Conservation (phyloP, 2,113 vertebrate genomes). For the Ageneiosus marmoratus region DNA sequence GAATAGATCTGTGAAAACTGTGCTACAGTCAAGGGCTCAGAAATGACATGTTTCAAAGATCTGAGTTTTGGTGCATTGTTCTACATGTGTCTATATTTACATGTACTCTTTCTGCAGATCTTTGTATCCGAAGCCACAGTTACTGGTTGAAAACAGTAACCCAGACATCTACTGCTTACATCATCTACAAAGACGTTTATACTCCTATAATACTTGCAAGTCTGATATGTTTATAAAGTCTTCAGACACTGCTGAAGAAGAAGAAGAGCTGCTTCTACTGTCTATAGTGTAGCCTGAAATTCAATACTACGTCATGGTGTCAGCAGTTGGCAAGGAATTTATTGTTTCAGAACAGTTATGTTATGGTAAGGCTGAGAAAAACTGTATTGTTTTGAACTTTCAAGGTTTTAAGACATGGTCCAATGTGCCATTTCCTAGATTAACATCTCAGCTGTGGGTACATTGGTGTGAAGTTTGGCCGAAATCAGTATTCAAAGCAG, state of each 20-base stretch:
- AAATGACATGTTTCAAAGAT: constrained; percentile 8
- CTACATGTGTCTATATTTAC: neutral
- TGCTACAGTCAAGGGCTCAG: neutral
- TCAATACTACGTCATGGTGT: neutral
- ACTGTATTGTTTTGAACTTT: neutral
- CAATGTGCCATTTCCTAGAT: constrained; percentile 44
- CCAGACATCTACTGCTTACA: too few species aligned
- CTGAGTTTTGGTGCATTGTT: neutral
- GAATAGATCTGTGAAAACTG: neutral
- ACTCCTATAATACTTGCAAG: neutral
- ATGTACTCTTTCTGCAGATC: neutral
- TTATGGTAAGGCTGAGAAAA: neutral
- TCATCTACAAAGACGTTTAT: neutral
- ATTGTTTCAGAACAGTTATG: neutral
- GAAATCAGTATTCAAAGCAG: constrained; percentile 32
- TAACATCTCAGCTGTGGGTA: constrained; percentile 36
- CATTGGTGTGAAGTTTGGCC: constrained; percentile 58
- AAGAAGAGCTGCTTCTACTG: neutral
- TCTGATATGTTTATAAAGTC: neutral
- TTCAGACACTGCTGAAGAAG: too few species aligned
- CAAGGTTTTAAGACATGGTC: constrained; percentile 21
- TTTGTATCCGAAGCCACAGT: neutral
- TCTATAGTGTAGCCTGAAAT: neutral
- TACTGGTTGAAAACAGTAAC: neutral
- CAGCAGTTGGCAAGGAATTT: neutral